Conservation (phyloP, 2,888 invertebrate species). For the Bombylius major region DNA sequence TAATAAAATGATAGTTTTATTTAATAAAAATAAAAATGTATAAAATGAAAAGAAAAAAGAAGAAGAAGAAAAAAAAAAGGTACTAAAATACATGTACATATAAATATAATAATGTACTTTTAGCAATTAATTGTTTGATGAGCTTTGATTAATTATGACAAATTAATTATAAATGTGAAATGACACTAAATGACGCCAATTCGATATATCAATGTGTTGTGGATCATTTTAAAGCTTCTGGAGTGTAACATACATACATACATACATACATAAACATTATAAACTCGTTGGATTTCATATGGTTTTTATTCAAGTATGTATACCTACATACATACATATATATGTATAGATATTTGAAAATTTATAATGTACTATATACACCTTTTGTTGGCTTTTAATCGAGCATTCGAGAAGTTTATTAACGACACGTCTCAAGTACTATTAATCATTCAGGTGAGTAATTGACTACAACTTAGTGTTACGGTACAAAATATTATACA, state of each 20-base stretch:
- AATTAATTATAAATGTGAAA: constrained; percentile 17
- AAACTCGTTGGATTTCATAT: not conserved
- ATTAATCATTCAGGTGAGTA: constrained; percentile 13
- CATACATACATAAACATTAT: not conserved
- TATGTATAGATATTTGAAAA: too few relatives aligned
- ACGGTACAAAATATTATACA: not conserved
- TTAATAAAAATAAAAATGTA: too few relatives aligned
- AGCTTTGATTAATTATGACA: constrained; percentile 14
- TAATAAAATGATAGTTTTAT: too few relatives aligned
- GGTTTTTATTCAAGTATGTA: too few relatives aligned
- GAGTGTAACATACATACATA: not conserved
- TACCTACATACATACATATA: too few relatives aligned
- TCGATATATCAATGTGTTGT: constrained; percentile 11
- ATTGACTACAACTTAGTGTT: not conserved
- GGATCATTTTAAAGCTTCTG: not conserved
- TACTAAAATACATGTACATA: too few relatives aligned
- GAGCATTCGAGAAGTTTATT: constrained; percentile 4
- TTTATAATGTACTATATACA: not conserved
- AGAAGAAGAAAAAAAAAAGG: too few relatives aligned
- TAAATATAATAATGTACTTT: not conserved
- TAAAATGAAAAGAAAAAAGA: too few relatives aligned
- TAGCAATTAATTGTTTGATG: constrained; percentile 8
- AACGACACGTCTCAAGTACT: constrained; percentile 7
- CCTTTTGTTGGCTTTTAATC: constrained; percentile 1
- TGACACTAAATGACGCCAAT: constrained; percentile 16